Evolutionary conservation across 1,140 invertebrate genomes (phyloP), one percentile per base, ranked within the genome.

Genomic region (Thaumetopoea pityocampa): DNA sequence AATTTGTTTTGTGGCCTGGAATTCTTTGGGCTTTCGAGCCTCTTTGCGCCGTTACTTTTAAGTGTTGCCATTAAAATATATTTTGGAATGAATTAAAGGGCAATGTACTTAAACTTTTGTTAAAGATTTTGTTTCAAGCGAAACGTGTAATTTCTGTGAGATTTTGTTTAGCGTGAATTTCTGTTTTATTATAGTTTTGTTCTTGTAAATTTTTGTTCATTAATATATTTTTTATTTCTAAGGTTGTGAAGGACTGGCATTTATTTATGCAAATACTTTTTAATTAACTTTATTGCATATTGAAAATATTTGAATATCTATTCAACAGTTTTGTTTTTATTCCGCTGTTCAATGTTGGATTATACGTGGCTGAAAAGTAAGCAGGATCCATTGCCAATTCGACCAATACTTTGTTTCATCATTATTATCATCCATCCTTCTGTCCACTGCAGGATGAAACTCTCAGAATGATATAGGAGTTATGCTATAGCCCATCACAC

Each of bases 61-160:
- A 33, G 35, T 38, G 44, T 47, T 47, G 44, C 44, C 41, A 47
- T 24, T 11, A 42, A 11, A 27, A 8, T 15, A 38, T 26, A 38
- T 42, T 15, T 17, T 7, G 19, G 20, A 27, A 23, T 20, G 36
- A 20, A 32, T 20, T 18, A 28, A 41, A 40, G 29, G 52, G 52
- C 52, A 51, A 47, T 41, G 52, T 56, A 56, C 52, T 56, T 56
- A 54, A 46, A 23, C n/a, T 28, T 32, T 50, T 55, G 37, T 45
- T 46, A 50, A 26, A 28, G 22, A 30, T 36, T 51, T 45, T 41
- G 32, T 45, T 45, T 35, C 9, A 35, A 38, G 22, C 17, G 40
- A 38, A 38, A 17, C n/a, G n/a, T n/a, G n/a, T n/a, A n/a, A n/a
- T n/a, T 44, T 51, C 14, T 46, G 37, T 42, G 12, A 35, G 26